phyloP scores from a whole-genome alignment of 2,113 vertebrate species.

The Neomonachus schauinslandi region DNA sequence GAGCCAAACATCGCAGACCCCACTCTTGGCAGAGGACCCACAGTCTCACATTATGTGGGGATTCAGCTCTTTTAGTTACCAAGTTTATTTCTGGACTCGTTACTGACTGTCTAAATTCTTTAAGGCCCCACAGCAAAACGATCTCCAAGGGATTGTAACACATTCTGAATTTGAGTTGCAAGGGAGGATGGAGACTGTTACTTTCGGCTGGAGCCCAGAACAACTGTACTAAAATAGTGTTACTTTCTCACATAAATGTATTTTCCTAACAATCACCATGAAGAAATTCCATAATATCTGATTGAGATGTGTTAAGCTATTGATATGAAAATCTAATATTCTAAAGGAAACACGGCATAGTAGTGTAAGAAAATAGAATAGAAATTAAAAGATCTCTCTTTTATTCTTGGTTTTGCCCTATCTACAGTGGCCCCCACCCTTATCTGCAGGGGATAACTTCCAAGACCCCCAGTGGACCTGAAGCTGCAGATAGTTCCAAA shows the following conservation, averaged over 20 bases:
- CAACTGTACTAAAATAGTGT: neutral
- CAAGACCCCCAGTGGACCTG: neutral
- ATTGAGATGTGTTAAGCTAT: neutral
- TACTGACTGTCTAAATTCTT: conserved; percentile 10
- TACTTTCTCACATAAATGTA: neutral
- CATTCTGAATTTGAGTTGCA: neutral
- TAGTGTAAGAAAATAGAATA: neutral
- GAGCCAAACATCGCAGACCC: neutral
- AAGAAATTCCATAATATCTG: neutral
- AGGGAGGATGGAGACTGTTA: neutral
- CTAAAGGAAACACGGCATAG: neutral
- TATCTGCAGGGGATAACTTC: neutral
- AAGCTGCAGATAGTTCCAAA: neutral
- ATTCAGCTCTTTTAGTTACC: neutral
- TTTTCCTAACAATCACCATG: neutral
- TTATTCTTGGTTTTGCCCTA: neutral
- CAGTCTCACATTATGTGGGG: neutral
- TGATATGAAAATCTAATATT: neutral
- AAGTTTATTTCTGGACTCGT: conserved; percentile 52
- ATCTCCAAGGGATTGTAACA: conserved; percentile 3
- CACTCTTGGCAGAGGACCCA: neutral
- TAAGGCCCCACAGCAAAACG: neutral
- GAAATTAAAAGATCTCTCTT: neutral
- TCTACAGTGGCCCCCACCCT: neutral
- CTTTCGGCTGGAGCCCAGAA: neutral